Evolutionary conservation across 2,113 vertebrate species (phyloP).

Genomic region (Anthoscopus minutus): DNA sequence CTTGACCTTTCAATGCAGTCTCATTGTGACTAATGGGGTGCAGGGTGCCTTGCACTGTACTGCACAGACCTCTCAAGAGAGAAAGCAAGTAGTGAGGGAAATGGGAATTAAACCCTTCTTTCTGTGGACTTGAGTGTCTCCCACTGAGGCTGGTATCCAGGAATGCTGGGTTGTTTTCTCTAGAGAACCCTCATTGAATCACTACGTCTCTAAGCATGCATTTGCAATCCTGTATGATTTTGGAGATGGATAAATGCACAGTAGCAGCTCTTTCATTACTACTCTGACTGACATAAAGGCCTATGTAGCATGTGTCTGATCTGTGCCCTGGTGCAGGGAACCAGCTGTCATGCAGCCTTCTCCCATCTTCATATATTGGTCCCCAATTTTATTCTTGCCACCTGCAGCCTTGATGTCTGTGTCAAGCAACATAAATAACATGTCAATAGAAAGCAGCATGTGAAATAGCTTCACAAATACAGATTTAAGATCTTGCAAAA

Average conservation of each 20-base stretch:
- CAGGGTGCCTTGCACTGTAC: neutral
- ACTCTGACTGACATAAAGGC: neutral
- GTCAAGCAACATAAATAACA: neutral
- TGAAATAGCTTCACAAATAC: neutral
- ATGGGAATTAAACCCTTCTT: neutral
- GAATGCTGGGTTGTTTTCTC: neutral
- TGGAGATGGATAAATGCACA: neutral
- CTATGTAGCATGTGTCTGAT: neutral
- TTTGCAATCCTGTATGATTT: neutral
- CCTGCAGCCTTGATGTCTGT: neutral
- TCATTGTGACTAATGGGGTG: neutral
- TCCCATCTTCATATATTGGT: neutral
- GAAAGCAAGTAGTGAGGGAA: neutral
- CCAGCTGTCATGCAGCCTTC: neutral
- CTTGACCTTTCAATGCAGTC: neutral
- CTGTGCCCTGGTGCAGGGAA: neutral
- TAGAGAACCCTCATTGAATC: neutral
- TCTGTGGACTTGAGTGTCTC: neutral
- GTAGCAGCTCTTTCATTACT: neutral
- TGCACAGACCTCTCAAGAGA: neutral
- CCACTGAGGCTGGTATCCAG: neutral
- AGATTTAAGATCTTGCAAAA: neutral
- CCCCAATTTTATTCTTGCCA: neutral
- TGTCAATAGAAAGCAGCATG: neutral
- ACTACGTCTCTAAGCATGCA: neutral